Conservation (phyloP, 2,113 vertebrate genomes). For the Ceyx melanurus region DNA sequence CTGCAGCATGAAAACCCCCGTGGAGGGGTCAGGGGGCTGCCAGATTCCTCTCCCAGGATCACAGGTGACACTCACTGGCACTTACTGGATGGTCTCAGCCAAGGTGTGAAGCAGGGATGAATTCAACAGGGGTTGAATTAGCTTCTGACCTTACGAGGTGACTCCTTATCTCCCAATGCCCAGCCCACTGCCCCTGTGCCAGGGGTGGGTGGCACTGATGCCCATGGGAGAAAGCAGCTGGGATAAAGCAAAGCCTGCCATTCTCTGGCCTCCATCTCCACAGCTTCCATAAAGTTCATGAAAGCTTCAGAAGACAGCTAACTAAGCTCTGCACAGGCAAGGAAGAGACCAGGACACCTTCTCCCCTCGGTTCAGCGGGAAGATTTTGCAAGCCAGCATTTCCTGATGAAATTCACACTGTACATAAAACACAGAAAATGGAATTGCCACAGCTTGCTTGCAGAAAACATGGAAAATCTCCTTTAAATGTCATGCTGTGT, state of each 20-base stretch:
- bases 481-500: rapidly evolving
- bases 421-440: not conserved
- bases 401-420: not conserved
- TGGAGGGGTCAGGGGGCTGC: not conserved
- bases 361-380: not conserved
- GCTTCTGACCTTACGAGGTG: not conserved
- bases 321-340: not conserved
- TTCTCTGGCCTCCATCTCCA: not conserved
- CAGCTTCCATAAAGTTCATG: not conserved
- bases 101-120: rapidly evolving
- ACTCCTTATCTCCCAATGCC: not conserved
- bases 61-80: not conserved
- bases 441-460: not conserved
- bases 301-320: not conserved
- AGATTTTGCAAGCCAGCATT: not conserved
- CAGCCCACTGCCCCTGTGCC: rapidly evolving
- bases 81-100: not conserved
- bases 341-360: not conserved
- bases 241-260: not conserved
- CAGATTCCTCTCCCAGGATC: rapidly evolving
- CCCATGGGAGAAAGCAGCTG: not conserved
- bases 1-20: rapidly evolving
- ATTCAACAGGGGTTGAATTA: not conserved
- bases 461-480: not conserved
- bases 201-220: not conserved